A percentile compares a stretch with the other conserved stretches of the same genome.
These are phyloP conservation scores for Hybos culiciformis DNA, from an alignment of 2,888 invertebrate genomes.

Conservation along the genomic window DNA sequence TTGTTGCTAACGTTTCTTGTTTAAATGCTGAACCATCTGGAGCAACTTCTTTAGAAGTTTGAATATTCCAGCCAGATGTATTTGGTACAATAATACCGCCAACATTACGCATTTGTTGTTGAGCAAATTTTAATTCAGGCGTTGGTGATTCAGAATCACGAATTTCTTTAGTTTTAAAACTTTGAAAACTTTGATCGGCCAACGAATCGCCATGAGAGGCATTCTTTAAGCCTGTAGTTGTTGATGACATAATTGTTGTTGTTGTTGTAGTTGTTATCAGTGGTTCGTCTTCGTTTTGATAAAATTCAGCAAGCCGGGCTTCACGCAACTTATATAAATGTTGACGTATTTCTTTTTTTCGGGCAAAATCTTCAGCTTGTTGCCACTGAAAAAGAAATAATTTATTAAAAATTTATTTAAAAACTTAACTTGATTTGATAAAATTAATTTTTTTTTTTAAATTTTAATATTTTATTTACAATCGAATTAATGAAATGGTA, in stretches of 20 bases:
- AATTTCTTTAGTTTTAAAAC: conserved; percentile 64
- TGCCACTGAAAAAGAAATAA: conserved; percentile 53
- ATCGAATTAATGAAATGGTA: no score
- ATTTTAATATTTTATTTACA: no score
- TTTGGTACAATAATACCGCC: conserved; percentile 22
- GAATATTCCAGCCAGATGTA: conserved; percentile 52
- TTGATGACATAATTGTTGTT: conserved; percentile 34
- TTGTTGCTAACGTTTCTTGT: conserved; percentile 46
- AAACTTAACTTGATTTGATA: not conserved
- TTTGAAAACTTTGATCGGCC: conserved; percentile 62
- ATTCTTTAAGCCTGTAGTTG: conserved; percentile 29
- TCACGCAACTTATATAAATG: conserved; percentile 76
- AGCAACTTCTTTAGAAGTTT: conserved; percentile 46
- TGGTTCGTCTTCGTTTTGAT: conserved; percentile 34
- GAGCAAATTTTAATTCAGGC: conserved; percentile 33
- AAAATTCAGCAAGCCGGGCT: conserved; percentile 60
- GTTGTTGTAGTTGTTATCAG: conserved; percentile 26
- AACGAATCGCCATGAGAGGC: conserved; percentile 51
- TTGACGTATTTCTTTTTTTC: conserved; percentile 73
- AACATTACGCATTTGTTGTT: conserved; percentile 23
- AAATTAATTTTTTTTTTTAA: not conserved
- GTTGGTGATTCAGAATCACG: conserved; percentile 65
- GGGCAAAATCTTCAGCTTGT: conserved; percentile 72
- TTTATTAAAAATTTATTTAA: not conserved
- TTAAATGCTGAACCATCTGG: conserved; percentile 51